Evolutionary conservation across 2,113 vertebrate species (phyloP).

Genomic region (Pseudopipra pipra): DNA sequence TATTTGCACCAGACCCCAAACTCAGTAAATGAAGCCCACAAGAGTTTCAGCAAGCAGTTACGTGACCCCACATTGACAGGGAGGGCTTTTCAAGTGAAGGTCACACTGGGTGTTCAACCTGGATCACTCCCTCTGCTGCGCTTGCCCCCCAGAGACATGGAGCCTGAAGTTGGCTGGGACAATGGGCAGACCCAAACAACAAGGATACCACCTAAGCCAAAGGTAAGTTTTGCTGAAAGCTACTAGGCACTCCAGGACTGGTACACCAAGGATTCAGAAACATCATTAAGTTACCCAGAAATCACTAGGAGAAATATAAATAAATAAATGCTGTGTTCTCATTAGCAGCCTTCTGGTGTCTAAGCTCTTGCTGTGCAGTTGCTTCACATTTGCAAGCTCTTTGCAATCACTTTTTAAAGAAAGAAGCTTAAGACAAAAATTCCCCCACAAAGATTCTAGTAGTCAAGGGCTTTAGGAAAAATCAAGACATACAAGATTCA

Average conservation of each 20-base stretch:
- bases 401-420: neutral
- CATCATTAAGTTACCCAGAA: neutral
- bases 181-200: neutral
- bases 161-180: neutral
- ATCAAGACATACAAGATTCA: neutral
- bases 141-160: neutral
- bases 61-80: fast-evolving
- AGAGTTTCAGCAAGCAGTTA: neutral
- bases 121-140: fast-evolving
- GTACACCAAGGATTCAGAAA: neutral
- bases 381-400: neutral
- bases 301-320: neutral
- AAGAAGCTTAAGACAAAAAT: constrained; percentile 12
- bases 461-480: neutral
- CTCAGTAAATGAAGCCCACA: neutral
- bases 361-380: neutral
- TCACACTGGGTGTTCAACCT: neutral
- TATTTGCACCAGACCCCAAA: neutral
- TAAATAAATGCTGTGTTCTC: neutral
- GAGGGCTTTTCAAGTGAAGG: neutral
- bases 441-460: neutral
- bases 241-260: neutral
- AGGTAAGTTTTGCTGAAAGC: neutral
- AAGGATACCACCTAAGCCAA: neutral
- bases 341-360: neutral